Evolutionary conservation across 1,140 invertebrate species (phyloP).

Genomic region (Drosophila repletoides): DNA sequence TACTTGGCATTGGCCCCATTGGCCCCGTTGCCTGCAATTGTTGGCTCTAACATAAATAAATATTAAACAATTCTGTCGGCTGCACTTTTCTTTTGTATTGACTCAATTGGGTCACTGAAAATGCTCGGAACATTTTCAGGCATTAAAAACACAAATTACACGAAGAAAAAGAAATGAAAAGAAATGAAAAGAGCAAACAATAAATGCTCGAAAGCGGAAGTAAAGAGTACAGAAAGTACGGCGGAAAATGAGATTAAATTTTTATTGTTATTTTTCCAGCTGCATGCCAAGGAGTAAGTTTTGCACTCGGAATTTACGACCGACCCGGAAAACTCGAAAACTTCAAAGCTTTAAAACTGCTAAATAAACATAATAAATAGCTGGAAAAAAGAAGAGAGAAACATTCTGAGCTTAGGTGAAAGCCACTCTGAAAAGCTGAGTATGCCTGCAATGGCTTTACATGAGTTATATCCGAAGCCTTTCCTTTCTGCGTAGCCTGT

Average conservation of each 20-base stretch:
- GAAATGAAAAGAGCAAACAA: no score
- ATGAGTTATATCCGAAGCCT: constrained; percentile 8
- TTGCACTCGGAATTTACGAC: constrained; percentile 20
- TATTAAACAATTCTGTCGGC: constrained; percentile 24
- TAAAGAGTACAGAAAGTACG: neutral
- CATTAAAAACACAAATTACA: constrained; percentile 6
- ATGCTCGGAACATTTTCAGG: constrained; percentile 9
- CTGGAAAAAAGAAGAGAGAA: neutral
- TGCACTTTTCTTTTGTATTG: constrained; percentile 9
- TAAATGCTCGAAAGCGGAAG: neutral
- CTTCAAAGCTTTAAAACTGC: constrained; percentile 20
- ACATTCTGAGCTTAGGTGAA: neutral
- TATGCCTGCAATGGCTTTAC: neutral
- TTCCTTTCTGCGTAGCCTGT: no score
- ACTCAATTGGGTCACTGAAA: constrained; percentile 22
- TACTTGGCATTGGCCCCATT: constrained; percentile 32
- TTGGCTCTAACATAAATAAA: constrained; percentile 7
- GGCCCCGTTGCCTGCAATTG: constrained; percentile 17
- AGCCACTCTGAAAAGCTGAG: neutral
- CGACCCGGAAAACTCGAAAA: constrained; percentile 2
- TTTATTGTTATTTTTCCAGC: constrained; percentile 22
- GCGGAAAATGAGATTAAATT: constrained; percentile 31
- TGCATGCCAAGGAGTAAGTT: constrained; percentile 4
- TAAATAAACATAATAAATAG: constrained; percentile 35
- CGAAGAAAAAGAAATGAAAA: no score